Conservation (phyloP, 2,113 vertebrate genomes). For the Nothobranchius furzeri region DNA sequence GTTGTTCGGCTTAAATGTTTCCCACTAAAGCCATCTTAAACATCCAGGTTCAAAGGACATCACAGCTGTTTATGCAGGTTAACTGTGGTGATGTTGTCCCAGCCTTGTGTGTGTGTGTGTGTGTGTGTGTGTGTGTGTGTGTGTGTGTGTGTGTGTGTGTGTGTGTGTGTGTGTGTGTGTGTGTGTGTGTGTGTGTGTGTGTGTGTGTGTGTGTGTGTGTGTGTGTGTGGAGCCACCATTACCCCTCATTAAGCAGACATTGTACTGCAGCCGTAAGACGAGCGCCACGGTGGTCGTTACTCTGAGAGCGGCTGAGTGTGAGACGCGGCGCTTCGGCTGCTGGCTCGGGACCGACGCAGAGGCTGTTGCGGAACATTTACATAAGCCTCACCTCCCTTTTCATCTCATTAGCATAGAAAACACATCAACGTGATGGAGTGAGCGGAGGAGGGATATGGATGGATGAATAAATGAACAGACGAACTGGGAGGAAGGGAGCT, state of each 20-base stretch:
- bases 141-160: constrained; percentile 2
- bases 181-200: no score
- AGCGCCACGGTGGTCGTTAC: constrained; percentile 27
- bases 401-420: constrained; percentile 66
- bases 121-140: no score
- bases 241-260: constrained; percentile 60
- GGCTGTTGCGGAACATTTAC: constrained; percentile 57
- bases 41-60: constrained; percentile 5
- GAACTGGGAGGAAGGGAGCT: neutral
- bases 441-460: constrained; percentile 28
- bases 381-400: constrained; percentile 61
- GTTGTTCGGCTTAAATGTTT: no score
- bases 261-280: constrained; percentile 49
- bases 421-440: constrained; percentile 38
- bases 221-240: constrained; percentile 15
- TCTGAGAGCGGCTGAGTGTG: constrained; percentile 49
- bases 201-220: constrained; percentile 19
- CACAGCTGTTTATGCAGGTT: constrained; percentile 17
- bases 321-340: constrained; percentile 37
- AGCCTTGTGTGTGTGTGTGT: constrained; percentile 17
- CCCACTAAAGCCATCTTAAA: no score
- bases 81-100: constrained; percentile 11
- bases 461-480: constrained; percentile 29
- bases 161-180: constrained; percentile 8
- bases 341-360: constrained; percentile 33